These are phyloP conservation scores for Istiophorus platypterus DNA, from an alignment of 2,113 vertebrate genomes.

Conservation along the genomic window DNA sequence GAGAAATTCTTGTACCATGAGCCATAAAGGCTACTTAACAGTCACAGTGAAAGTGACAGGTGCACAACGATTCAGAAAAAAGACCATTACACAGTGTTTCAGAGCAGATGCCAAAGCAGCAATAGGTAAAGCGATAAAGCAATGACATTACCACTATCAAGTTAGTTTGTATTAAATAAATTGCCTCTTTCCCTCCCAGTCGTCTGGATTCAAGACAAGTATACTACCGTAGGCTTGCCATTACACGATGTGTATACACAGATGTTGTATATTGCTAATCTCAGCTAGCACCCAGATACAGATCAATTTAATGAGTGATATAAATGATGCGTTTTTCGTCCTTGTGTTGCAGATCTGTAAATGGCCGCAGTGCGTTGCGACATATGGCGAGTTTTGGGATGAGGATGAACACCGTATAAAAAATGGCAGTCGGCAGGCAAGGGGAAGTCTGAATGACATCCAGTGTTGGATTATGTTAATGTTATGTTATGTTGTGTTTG, in stretches of 20 bases:
- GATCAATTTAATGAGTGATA: constrained; percentile 7
- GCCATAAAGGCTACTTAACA: not conserved
- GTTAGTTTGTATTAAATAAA: not conserved
- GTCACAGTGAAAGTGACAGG: constrained; percentile 3
- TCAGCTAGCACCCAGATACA: constrained; percentile 1
- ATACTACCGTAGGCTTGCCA: too few species aligned
- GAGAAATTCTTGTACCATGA: not conserved
- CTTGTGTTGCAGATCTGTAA: constrained; percentile 35
- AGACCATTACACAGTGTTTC: not conserved
- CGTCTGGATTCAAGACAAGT: not conserved
- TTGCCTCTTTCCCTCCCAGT: not conserved
- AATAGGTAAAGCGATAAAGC: constrained; percentile 3
- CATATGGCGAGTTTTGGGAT: constrained; percentile 44
- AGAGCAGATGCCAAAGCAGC: constrained; percentile 16
- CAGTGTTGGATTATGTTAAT: constrained; percentile 36
- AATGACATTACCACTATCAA: constrained; percentile 7
- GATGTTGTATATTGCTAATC: not conserved
- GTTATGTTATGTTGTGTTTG: constrained; percentile 37
- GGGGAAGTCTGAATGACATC: constrained; percentile 5
- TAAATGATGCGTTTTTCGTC: constrained; percentile 11
- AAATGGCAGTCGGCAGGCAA: not conserved
- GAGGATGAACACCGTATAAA: not conserved
- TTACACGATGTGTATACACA: constrained; percentile 20
- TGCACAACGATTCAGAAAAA: constrained; percentile 2
- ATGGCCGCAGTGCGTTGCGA: constrained; percentile 45